A percentile compares a stretch with the other conserved stretches of the same genome.
phyloP scores from a whole-genome alignment of 92 coral and sea anemone species.

The Porites cylindrica region DNA sequence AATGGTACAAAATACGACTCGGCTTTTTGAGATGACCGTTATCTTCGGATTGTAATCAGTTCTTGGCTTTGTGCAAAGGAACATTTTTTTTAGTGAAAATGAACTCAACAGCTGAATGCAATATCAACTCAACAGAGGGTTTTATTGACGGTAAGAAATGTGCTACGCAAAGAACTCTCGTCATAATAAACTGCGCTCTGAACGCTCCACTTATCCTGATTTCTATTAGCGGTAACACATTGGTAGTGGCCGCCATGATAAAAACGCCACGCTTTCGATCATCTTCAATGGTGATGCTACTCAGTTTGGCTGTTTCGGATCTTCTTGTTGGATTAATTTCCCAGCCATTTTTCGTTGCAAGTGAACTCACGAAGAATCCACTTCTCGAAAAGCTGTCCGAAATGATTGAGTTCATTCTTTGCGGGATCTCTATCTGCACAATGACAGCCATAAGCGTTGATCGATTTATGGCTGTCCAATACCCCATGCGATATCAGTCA shows the following conservation, averaged over 20 bases:
- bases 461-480: constrained; percentile 22
- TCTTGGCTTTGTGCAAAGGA: background rate
- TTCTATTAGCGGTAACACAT: constrained; percentile 14
- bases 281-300: constrained; percentile 26
- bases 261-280: constrained; percentile 19
- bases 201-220: constrained; percentile 30
- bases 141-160: background rate
- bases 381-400: constrained; percentile 2
- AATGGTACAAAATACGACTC: too few relatives aligned
- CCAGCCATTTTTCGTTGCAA: constrained; percentile 33
- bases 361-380: background rate
- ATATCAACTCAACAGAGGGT: background rate
- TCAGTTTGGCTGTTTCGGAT: constrained; percentile 38
- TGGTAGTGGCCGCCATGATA: constrained; percentile 25
- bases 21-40: too few relatives aligned
- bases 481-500: constrained; percentile 28
- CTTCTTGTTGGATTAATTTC: constrained; percentile 28
- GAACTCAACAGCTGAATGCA: background rate
- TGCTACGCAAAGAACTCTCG: background rate
- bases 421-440: constrained; percentile 35
- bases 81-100: too few relatives aligned
- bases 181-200: background rate
- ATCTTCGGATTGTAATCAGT: too few relatives aligned
- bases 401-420: constrained; percentile 1
- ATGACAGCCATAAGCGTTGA: background rate